These are phyloP conservation scores for Mythimna pallens DNA, from an alignment of 2,888 invertebrate genomes.

Conservation along the genomic window DNA sequence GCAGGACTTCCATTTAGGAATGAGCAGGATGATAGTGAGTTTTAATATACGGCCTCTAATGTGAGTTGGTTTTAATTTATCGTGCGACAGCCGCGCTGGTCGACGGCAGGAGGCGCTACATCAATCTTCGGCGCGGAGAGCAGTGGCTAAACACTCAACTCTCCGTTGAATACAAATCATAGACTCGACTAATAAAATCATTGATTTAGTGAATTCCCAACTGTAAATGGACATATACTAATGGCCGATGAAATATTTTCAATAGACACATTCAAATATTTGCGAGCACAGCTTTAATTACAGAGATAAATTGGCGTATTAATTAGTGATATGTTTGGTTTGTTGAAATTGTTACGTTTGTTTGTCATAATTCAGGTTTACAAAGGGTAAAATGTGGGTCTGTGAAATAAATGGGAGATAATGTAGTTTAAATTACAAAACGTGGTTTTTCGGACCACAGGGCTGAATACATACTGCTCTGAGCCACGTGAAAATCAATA, in stretches of 20 bases:
- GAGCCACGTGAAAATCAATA: conserved; percentile 71
- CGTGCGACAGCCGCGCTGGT: conserved; percentile 86
- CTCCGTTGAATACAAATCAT: conserved; percentile 76
- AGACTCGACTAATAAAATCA: conserved; percentile 66
- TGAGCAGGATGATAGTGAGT: conserved; percentile 81
- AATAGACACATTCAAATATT: conserved; percentile 53
- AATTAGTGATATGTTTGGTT: conserved; percentile 45
- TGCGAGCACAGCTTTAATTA: conserved; percentile 42
- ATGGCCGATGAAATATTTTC: conserved; percentile 41
- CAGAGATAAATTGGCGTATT: conserved; percentile 44
- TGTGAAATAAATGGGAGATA: conserved; percentile 31
- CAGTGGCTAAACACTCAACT: conserved; percentile 74
- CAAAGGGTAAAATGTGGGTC: conserved; percentile 14
- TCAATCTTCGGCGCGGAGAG: conserved; percentile 83
- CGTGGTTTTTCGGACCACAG: conserved; percentile 54
- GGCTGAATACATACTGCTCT: conserved; percentile 44
- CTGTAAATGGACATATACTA: conserved; percentile 45
- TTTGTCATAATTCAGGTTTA: conserved; percentile 14
- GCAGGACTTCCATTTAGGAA: conserved; percentile 72
- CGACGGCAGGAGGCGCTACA: conserved; percentile 81
- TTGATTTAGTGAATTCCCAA: conserved; percentile 49
- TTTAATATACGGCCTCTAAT: conserved; percentile 84
- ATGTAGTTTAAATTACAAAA: conserved; percentile 49
- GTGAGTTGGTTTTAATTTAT: conserved; percentile 89
- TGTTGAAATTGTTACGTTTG: conserved; percentile 37